Conservation (phyloP, 30 jellyfish, hydroid and myxozoan species). For the Hydra vulgaris region DNA sequence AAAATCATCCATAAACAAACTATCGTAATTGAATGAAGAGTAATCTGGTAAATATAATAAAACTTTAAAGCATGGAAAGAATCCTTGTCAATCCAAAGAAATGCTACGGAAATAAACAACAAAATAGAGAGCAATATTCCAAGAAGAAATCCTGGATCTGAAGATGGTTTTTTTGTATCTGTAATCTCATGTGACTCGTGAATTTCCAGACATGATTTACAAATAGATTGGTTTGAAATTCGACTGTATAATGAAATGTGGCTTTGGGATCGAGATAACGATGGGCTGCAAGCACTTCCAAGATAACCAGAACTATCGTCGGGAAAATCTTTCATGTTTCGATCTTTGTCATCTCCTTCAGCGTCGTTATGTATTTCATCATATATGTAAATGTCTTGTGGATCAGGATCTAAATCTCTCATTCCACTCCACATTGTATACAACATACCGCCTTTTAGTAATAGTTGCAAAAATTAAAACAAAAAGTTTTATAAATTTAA, state of each 20-base stretch:
- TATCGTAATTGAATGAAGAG: conserved; percentile 66
- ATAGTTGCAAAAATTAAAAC: neutral
- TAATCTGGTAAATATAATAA: conserved; percentile 65
- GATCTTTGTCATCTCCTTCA: conserved; percentile 49
- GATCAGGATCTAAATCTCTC: conserved; percentile 90
- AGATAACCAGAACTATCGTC: conserved; percentile 88
- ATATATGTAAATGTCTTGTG: conserved; percentile 83
- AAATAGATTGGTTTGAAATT: conserved; percentile 53
- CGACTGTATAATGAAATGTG: conserved; percentile 65
- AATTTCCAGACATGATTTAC: conserved; percentile 80
- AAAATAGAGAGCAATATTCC: conserved; percentile 77
- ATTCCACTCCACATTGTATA: conserved; percentile 96
- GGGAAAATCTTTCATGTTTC: conserved; percentile 37
- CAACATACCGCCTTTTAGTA: conserved; percentile 50
- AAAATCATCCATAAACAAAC: conserved; percentile 69
- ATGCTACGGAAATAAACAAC: conserved; percentile 63
- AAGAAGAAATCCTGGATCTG: conserved; percentile 86
- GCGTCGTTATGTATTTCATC: conserved; percentile 58
- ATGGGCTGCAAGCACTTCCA: conserved; percentile 65
- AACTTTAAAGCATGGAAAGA: conserved; percentile 70
- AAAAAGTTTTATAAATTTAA: no score
- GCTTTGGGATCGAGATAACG: conserved; percentile 88
- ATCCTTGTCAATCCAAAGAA: conserved; percentile 59
- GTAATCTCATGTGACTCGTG: conserved; percentile 48
- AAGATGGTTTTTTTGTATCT: conserved; percentile 65